Evolutionary conservation across 2,113 vertebrate species (phyloP).

Genomic region (Microcebus ravelobensis): DNA sequence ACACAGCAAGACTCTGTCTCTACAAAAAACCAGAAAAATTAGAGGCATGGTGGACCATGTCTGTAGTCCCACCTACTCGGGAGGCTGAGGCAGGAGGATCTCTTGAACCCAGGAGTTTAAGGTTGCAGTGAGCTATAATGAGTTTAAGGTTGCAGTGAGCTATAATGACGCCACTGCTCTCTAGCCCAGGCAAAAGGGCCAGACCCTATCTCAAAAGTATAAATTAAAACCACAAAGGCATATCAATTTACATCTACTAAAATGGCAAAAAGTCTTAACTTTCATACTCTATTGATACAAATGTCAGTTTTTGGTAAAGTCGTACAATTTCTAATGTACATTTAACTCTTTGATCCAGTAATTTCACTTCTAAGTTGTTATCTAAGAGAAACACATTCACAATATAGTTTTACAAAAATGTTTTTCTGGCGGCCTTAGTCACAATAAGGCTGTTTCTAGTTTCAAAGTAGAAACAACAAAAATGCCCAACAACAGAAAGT

Average conservation of each 20-base stretch:
- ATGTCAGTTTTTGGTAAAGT: background rate
- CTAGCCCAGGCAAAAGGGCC: background rate
- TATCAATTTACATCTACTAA: background rate
- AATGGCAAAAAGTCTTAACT: background rate
- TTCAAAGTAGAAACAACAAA: background rate
- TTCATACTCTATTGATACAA: background rate
- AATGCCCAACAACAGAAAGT: background rate
- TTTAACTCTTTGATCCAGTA: background rate
- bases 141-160: background rate
- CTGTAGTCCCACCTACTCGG: background rate
- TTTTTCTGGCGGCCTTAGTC: background rate
- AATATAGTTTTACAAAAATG: background rate
- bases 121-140: background rate
- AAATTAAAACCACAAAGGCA: background rate
- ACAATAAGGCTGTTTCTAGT: background rate
- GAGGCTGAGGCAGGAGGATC: background rate
- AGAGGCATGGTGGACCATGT: background rate
- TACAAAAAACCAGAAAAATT: background rate
- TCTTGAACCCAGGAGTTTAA: background rate
- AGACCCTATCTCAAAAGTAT: background rate
- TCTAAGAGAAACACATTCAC: background rate
- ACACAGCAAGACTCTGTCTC: background rate
- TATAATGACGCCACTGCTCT: background rate
- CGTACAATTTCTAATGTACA: background rate
- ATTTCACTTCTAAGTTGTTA: constrained; percentile 15